Conservation (phyloP, 2,113 vertebrate genomes). For the Rhabdornis inornatus region DNA sequence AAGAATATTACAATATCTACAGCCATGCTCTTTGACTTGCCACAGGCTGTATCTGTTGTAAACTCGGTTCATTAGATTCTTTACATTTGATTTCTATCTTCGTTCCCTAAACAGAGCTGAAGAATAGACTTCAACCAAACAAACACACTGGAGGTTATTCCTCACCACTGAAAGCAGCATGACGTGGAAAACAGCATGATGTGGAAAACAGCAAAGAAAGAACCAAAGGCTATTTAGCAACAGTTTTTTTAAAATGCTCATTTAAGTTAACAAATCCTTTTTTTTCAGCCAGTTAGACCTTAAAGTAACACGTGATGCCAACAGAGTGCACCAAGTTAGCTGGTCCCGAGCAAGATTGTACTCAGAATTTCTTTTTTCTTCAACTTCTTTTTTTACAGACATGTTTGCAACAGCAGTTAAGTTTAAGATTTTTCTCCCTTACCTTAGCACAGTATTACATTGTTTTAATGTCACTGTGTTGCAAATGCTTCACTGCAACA, state of each 20-base stretch:
- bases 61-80: not conserved
- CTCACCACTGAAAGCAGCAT: not conserved
- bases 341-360: not conserved
- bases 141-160: not conserved
- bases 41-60: not conserved
- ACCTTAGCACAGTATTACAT: not conserved
- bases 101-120: not conserved
- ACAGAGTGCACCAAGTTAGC: constrained; percentile 31
- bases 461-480: not conserved
- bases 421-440: not conserved
- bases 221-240: not conserved
- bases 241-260: not conserved
- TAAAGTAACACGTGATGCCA: not conserved
- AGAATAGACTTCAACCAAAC: not conserved
- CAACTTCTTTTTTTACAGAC: not conserved
- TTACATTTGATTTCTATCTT: not conserved
- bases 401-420: not conserved
- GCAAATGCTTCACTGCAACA: not conserved
- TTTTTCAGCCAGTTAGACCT: not conserved
- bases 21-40: not conserved
- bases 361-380: not conserved
- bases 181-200: not conserved
- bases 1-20: not conserved
- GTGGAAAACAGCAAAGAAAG: not conserved
- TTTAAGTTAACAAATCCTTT: not conserved